These are phyloP conservation scores for Lipophrys pholis DNA, from an alignment of 2,113 vertebrate genomes.

Conservation along the genomic window DNA sequence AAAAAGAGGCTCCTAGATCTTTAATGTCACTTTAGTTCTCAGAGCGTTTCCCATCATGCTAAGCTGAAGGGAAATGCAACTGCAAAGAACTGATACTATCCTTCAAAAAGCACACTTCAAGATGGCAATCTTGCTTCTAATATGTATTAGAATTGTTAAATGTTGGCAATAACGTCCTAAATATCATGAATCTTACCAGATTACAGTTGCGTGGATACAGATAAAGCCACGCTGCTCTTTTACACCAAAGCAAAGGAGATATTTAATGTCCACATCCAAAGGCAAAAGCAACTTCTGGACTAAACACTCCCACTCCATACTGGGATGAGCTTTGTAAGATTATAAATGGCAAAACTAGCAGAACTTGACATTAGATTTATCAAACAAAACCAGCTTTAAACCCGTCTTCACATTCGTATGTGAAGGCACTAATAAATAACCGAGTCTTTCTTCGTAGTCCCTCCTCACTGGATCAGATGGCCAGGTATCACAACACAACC, in stretches of 20 bases:
- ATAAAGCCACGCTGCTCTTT: slow-evolving; percentile 56
- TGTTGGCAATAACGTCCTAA: slow-evolving; percentile 25
- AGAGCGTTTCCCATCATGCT: no score
- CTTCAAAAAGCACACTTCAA: neutral
- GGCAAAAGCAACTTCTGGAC: neutral
- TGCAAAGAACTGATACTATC: neutral
- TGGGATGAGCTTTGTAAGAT: neutral
- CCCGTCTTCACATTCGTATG: no score
- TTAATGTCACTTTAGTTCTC: no score
- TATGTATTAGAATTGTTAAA: slow-evolving; percentile 8
- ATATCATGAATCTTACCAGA: slow-evolving; percentile 56
- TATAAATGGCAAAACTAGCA: slow-evolving; percentile 1
- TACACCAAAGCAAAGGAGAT: slow-evolving; percentile 48
- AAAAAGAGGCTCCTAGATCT: no score
- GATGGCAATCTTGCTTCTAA: neutral
- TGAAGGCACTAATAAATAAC: no score
- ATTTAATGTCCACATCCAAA: slow-evolving; percentile 15
- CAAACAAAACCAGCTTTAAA: neutral
- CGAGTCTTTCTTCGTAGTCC: no score
- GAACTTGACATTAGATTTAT: neutral
- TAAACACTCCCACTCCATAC: slow-evolving; percentile 17
- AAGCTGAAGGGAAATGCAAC: neutral
- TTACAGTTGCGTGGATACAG: slow-evolving; percentile 31
- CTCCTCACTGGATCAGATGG: no score
- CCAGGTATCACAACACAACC: no score